These are phyloP conservation scores for Actinostola sp. DNA, from an alignment of 92 coral and sea anemone species.

Conservation along the genomic window DNA sequence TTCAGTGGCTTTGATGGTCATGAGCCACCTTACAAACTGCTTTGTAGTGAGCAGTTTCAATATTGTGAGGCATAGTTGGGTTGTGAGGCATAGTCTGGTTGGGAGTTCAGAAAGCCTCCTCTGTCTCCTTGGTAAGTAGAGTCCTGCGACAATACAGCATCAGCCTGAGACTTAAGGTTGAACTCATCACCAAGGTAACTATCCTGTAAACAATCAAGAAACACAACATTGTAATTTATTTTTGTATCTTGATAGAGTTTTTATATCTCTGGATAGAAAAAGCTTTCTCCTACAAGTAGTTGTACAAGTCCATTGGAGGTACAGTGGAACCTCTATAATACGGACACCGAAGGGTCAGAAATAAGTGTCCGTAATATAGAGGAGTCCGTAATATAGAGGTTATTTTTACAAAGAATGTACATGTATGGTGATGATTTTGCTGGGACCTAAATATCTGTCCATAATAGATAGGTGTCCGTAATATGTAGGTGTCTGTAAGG, in stretches of 20 bases:
- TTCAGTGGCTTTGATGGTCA: conserved; percentile 57
- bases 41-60: conserved; percentile 53
- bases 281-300: too few relatives aligned
- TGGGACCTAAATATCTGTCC: too few relatives aligned
- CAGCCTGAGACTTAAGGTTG: conserved; percentile 99
- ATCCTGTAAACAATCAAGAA: conserved; percentile 57
- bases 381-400: too few relatives aligned
- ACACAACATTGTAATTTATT: not conserved
- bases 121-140: conserved; percentile 99
- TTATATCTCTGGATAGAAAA: too few relatives aligned
- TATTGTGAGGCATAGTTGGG: conserved; percentile 99
- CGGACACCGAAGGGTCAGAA: too few relatives aligned
- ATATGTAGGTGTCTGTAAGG: too few relatives aligned
- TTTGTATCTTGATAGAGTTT: not conserved
- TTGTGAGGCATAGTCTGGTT: conserved; percentile 98
- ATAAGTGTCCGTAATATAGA: too few relatives aligned
- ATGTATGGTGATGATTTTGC: too few relatives aligned
- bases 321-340: too few relatives aligned
- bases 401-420: too few relatives aligned
- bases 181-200: conserved; percentile 99
- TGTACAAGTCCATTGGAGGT: too few relatives aligned
- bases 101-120: conserved; percentile 98
- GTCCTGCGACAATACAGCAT: conserved; percentile 98
- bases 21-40: conserved; percentile 68
- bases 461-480: too few relatives aligned